phyloP scores from a whole-genome alignment of 2,888 invertebrate species.

The Barypeithes pellucidus region DNA sequence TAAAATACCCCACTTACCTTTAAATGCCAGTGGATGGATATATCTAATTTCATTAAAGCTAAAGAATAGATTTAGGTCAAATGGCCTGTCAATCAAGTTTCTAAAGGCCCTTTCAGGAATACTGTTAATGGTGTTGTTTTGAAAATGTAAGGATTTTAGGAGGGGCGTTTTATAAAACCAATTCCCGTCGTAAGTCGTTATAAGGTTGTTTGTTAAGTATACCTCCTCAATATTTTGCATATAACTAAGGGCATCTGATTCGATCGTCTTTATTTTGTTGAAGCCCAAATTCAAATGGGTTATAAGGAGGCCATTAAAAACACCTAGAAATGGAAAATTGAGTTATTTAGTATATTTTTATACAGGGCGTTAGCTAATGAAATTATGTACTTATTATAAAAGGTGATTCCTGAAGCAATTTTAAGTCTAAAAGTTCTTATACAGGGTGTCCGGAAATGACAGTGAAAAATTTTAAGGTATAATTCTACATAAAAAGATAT shows the following conservation, averaged over 20 bases:
- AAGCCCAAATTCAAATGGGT: slow-evolving; percentile 35
- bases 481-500: no score
- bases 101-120: slow-evolving; percentile 45
- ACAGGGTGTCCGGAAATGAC: no score
- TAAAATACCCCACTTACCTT: slow-evolving; percentile 31
- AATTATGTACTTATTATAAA: no score
- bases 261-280: slow-evolving; percentile 38
- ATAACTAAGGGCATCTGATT: slow-evolving; percentile 42
- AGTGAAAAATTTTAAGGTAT: no score
- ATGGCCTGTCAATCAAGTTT: slow-evolving; percentile 43
- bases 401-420: no score
- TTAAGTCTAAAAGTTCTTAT: no score
- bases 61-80: slow-evolving; percentile 41
- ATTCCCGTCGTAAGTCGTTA: slow-evolving; percentile 35
- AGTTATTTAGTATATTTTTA: background rate
- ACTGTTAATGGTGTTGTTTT: slow-evolving; percentile 49
- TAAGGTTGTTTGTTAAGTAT: slow-evolving; percentile 38
- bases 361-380: no score
- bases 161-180: slow-evolving; percentile 48
- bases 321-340: slow-evolving; percentile 30
- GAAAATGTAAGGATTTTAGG: slow-evolving; percentile 46
- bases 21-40: slow-evolving; percentile 39
- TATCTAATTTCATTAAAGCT: slow-evolving; percentile 47
- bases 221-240: slow-evolving; percentile 48
- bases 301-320: slow-evolving; percentile 44